A percentile compares a stretch with the other conserved stretches of the same genome.
Evolutionary conservation across 2,888 invertebrate species (phyloP).

Genomic region (Cataglyphis cursor): DNA sequence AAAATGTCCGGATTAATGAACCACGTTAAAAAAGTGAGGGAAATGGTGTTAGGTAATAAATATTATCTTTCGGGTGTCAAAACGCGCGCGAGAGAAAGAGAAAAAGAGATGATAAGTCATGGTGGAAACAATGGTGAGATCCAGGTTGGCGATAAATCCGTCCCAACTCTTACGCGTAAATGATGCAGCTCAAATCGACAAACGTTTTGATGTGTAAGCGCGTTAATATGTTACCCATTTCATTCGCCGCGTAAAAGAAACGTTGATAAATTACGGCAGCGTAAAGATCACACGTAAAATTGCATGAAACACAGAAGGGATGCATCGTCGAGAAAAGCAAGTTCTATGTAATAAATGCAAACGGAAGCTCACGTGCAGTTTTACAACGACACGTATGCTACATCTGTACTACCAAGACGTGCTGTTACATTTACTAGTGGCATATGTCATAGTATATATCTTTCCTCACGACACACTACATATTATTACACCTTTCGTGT

Average conservation of each 20-base stretch:
- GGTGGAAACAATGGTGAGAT: slow-evolving; percentile 28
- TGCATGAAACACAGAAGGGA: slow-evolving; percentile 1
- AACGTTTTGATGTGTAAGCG: slow-evolving; percentile 18
- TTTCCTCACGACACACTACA: not conserved
- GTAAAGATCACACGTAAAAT: slow-evolving; percentile 28
- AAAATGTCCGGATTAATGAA: slow-evolving; percentile 17
- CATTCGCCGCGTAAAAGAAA: not conserved
- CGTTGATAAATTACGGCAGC: not conserved
- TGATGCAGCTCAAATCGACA: slow-evolving; percentile 27
- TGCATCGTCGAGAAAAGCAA: not conserved
- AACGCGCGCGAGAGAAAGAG: not conserved
- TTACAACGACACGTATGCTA: slow-evolving; percentile 16
- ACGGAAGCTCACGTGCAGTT: not conserved
- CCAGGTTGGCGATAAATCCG: slow-evolving; percentile 35
- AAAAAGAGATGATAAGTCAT: not conserved
- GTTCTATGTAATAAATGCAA: slow-evolving; percentile 49
- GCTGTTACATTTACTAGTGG: not conserved
- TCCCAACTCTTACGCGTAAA: slow-evolving; percentile 30
- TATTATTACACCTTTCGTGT: not conserved
- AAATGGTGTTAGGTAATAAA: not conserved
- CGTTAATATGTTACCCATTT: slow-evolving; percentile 25
- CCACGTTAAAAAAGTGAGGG: not conserved
- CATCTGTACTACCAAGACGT: not conserved
- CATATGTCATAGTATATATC: slow-evolving; percentile 20
- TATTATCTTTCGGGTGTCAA: slow-evolving; percentile 1